A percentile compares a stretch with the other conserved stretches of the same genome.
phyloP scores from a whole-genome alignment of 2,888 invertebrate genomes.

The Aelia acuminata region DNA sequence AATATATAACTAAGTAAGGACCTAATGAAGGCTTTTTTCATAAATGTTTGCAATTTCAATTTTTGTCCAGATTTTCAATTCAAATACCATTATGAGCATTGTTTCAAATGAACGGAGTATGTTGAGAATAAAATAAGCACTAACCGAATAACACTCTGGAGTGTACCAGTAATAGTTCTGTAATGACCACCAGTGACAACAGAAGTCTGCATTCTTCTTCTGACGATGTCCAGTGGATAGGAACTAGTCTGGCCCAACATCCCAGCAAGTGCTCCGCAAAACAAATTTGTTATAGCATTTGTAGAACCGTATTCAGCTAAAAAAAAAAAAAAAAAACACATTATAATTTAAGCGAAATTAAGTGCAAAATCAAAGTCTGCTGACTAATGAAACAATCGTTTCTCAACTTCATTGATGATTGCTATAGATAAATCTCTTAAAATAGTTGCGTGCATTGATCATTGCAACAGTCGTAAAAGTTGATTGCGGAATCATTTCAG shows the following conservation, averaged over 20 bases:
- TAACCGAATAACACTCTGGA: slow-evolving; percentile 80
- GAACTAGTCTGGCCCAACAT: slow-evolving; percentile 94
- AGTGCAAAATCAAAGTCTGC: neutral
- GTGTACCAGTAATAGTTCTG: slow-evolving; percentile 77
- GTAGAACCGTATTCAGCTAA: slow-evolving; percentile 60
- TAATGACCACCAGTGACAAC: slow-evolving; percentile 72
- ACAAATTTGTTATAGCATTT: slow-evolving; percentile 70
- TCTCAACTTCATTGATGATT: no score
- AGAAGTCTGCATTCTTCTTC: slow-evolving; percentile 80
- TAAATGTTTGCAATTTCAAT: no score
- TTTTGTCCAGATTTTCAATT: no score
- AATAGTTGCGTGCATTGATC: no score
- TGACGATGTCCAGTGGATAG: slow-evolving; percentile 96
- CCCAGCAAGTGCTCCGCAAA: slow-evolving; percentile 92
- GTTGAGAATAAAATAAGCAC: neutral
- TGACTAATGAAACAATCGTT: no score
- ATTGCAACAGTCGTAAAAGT: no score
- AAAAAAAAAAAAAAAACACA: slow-evolving; percentile 20
- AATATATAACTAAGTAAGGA: no score
- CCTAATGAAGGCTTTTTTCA: no score
- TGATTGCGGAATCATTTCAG: no score
- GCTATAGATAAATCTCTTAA: no score
- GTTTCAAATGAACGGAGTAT: slow-evolving; percentile 57
- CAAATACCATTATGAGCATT: no score
- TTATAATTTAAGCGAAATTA: neutral